A percentile compares a stretch with the other conserved stretches of the same genome.
phyloP scores from a whole-genome alignment of 1,140 invertebrate genomes.

The Stratiolaelaps scimitus region DNA sequence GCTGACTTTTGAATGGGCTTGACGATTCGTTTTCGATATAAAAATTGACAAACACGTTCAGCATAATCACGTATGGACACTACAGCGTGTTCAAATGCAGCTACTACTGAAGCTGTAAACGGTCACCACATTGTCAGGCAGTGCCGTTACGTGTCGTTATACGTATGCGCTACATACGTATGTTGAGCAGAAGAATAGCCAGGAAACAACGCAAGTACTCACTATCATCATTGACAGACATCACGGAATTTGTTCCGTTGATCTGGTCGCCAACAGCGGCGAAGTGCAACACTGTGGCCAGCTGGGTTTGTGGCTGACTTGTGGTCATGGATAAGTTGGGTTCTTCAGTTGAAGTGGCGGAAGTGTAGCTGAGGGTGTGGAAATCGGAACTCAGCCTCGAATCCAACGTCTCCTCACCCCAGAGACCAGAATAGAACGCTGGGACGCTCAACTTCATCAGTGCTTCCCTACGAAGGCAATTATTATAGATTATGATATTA shows the following conservation, averaged over 20 bases:
- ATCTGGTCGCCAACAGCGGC: slow-evolving; percentile 1
- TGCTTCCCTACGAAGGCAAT: background rate
- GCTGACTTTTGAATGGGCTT: too few species aligned
- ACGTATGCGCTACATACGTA: too few species aligned
- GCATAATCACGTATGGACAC: too few species aligned
- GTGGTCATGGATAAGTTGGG: background rate
- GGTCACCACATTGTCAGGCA: too few species aligned
- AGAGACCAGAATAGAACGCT: background rate
- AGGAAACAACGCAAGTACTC: too few species aligned
- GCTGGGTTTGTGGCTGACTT: background rate
- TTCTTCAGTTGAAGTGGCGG: background rate
- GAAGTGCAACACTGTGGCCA: background rate
- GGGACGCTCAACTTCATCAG: slow-evolving; percentile 1
- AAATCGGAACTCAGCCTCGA: background rate
- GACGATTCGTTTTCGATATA: too few species aligned
- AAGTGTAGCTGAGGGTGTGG: background rate
- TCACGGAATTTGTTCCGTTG: slow-evolving; percentile 6
- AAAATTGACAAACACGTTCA: too few species aligned
- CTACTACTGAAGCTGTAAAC: too few species aligned
- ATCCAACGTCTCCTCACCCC: background rate
- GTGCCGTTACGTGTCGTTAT: too few species aligned
- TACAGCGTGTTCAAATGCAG: too few species aligned
- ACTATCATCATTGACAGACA: background rate
- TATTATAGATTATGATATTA: too few species aligned
- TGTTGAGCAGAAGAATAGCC: too few species aligned